Conservation (phyloP, 2,888 invertebrate genomes). For the Athetis lepigone region DNA sequence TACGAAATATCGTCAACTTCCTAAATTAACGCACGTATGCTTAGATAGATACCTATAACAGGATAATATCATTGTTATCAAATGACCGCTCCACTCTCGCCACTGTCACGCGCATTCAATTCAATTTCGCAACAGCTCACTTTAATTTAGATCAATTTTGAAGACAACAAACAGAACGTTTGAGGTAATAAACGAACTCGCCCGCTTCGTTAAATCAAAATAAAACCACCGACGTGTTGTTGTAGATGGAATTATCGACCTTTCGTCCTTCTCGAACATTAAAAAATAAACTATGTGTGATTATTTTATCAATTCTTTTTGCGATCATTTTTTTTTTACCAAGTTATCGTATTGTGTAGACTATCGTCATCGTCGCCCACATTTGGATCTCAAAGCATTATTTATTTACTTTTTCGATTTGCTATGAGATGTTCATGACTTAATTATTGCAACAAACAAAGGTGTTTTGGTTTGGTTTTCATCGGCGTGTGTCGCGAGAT, state of each 20-base stretch:
- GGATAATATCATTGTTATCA: slow-evolving; percentile 36
- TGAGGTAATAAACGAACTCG: slow-evolving; percentile 38
- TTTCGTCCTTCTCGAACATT: slow-evolving; percentile 40
- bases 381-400: slow-evolving; percentile 1
- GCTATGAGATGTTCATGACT: neutral
- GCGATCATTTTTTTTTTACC: slow-evolving; percentile 11
- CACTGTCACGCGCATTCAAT: slow-evolving; percentile 68
- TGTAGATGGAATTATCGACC: slow-evolving; percentile 41
- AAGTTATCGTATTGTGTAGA: slow-evolving; percentile 22
- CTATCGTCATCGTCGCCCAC: slow-evolving; percentile 6
- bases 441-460: slow-evolving; percentile 4
- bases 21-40: slow-evolving; percentile 35
- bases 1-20: slow-evolving; percentile 71
- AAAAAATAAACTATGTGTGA: slow-evolving; percentile 30
- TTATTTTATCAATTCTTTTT: slow-evolving; percentile 12
- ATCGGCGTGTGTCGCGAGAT: slow-evolving; percentile 47
- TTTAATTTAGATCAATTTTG: slow-evolving; percentile 78
- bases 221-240: slow-evolving; percentile 30
- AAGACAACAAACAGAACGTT: slow-evolving; percentile 64
- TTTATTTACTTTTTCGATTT: slow-evolving; percentile 19
- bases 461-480: slow-evolving; percentile 50
- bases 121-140: slow-evolving; percentile 67
- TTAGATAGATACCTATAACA: slow-evolving; percentile 23
- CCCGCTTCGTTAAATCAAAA: slow-evolving; percentile 49
- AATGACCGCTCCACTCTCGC: slow-evolving; percentile 36